These are phyloP conservation scores for Cinclus cinclus DNA, from an alignment of 2,113 vertebrate genomes.

Conservation along the genomic window DNA sequence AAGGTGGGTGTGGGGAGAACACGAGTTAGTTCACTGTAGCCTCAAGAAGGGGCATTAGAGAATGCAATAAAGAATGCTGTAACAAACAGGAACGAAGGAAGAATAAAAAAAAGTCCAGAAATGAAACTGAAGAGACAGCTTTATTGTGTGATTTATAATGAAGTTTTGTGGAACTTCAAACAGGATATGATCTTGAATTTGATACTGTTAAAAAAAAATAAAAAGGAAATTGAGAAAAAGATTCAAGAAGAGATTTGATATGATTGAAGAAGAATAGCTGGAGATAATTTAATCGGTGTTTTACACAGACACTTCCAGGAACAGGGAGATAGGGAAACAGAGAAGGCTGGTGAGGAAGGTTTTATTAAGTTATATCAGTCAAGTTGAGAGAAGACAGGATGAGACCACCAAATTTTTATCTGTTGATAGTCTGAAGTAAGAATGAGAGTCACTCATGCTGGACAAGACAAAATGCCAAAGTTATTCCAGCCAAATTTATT, in stretches of 20 bases:
- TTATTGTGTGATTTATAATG: slow-evolving; percentile 36
- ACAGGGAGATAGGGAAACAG: neutral
- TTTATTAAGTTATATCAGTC: slow-evolving; percentile 13
- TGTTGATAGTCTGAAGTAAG: neutral
- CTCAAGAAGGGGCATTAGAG: neutral
- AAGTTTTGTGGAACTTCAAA: slow-evolving; percentile 23
- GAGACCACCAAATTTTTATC: neutral
- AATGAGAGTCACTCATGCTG: neutral
- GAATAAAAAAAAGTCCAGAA: neutral
- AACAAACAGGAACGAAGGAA: neutral
- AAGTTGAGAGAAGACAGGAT: neutral
- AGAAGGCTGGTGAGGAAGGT: neutral
- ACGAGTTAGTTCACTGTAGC: neutral
- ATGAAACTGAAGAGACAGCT: neutral
- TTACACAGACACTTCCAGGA: neutral
- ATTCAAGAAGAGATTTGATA: neutral
- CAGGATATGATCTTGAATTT: slow-evolving; percentile 34
- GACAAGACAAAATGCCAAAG: neutral
- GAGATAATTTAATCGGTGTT: slow-evolving; percentile 7
- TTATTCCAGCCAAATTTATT: neutral
- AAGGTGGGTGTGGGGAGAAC: neutral
- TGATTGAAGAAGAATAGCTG: neutral
- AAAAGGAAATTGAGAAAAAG: neutral
- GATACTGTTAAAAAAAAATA: slow-evolving; percentile 1
- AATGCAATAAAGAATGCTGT: slow-evolving; percentile 9